Conservation (phyloP, 2,888 invertebrate species). For the Agrenia bidenticulata region DNA sequence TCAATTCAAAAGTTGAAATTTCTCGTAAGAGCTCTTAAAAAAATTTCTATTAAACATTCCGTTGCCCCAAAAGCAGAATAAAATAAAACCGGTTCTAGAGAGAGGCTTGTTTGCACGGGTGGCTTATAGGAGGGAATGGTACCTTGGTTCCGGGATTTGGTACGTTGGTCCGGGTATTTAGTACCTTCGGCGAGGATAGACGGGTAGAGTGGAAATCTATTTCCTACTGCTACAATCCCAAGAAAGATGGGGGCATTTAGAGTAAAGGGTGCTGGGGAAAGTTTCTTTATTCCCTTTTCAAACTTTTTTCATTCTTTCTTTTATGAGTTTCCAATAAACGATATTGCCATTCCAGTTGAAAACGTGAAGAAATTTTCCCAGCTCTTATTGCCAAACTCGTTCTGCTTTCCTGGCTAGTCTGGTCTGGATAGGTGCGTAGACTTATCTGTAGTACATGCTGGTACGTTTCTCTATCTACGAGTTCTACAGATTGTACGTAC, state of each 20-base stretch:
- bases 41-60: background rate
- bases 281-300: constrained; percentile 4
- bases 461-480: no score
- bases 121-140: no score
- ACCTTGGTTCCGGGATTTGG: no score
- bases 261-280: background rate
- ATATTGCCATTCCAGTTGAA: constrained; percentile 19
- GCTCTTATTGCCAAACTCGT: constrained; percentile 7
- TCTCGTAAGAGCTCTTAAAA: background rate
- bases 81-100: no score
- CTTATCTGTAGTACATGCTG: no score
- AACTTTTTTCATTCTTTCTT: constrained; percentile 21
- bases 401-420: no score
- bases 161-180: no score
- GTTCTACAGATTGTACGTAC: no score
- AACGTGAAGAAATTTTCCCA: constrained; percentile 12
- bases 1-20: constrained; percentile 10
- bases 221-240: background rate
- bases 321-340: constrained; percentile 22
- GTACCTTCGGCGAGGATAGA: background rate
- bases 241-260: background rate
- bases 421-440: no score
- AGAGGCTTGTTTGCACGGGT: no score
- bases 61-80: no score
- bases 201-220: background rate